Evolutionary conservation across 2,888 invertebrate species (phyloP).

Genomic region (Caenorhabditis wallacei): DNA sequence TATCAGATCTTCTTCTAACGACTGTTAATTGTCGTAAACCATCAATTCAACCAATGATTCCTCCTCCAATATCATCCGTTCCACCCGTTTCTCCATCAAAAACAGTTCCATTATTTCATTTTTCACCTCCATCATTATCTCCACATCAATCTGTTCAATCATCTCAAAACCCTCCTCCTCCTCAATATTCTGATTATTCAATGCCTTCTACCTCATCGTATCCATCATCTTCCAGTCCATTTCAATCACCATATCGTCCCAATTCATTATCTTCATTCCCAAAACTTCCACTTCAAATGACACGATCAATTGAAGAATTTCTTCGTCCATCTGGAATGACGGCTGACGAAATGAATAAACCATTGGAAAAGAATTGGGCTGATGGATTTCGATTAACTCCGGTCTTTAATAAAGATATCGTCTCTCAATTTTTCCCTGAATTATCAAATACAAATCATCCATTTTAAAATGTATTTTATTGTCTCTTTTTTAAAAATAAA

Average conservation of each 20-base stretch:
- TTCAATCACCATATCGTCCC: conserved; percentile 36
- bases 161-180: conserved; percentile 10
- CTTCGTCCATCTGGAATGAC: conserved; percentile 72
- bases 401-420: conserved; percentile 78
- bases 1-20: conserved; percentile 69
- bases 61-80: conserved; percentile 9
- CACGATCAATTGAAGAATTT: conserved; percentile 80
- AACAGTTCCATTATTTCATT: conserved; percentile 47
- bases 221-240: conserved; percentile 25
- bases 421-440: conserved; percentile 81
- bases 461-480: conserved; percentile 14
- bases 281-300: conserved; percentile 78
- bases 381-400: conserved; percentile 76
- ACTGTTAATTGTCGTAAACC: conserved; percentile 48
- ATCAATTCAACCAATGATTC: conserved; percentile 22
- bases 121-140: conserved; percentile 57
- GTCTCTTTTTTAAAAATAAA: neutral
- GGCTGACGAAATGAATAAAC: conserved; percentile 69
- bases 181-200: conserved; percentile 38
- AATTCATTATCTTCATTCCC: conserved; percentile 64
- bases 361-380: conserved; percentile 74
- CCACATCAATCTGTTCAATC: conserved; percentile 24
- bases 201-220: conserved; percentile 49
- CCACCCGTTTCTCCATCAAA: conserved; percentile 10
- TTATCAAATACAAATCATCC: conserved; percentile 39